Evolutionary conservation across 2,888 invertebrate genomes (phyloP).

Genomic region (Branchellion lobata): DNA sequence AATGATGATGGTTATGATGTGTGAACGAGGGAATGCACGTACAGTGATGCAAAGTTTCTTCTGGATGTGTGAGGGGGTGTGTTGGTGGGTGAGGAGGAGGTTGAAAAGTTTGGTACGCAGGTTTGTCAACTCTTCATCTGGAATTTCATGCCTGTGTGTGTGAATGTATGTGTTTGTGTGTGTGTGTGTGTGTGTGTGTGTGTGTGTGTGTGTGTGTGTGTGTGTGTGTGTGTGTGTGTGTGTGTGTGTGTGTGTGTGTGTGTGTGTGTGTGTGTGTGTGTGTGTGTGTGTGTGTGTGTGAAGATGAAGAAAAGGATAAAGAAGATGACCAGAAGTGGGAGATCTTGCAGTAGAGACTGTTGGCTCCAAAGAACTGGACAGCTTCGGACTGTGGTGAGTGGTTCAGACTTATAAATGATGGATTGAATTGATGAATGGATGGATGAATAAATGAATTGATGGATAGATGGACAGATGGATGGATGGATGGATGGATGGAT

Average conservation of each 20-base stretch:
- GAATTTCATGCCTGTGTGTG: not conserved
- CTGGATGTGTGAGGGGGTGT: not conserved
- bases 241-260: constrained; percentile 25
- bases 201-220: constrained; percentile 25
- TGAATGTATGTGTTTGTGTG: not conserved
- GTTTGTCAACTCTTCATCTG: not conserved
- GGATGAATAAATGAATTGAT: too few relatives aligned
- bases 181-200: constrained; percentile 23
- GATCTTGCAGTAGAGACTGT: constrained; percentile 77
- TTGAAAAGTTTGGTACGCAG: not conserved
- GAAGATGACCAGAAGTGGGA: constrained; percentile 76
- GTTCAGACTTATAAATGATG: not conserved
- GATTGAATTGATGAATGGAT: not conserved
- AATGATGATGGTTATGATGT: not conserved
- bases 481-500: too few relatives aligned
- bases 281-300: too few relatives aligned
- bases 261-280: constrained; percentile 1
- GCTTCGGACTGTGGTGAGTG: constrained; percentile 72
- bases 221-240: constrained; percentile 22
- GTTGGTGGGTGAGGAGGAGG: not conserved
- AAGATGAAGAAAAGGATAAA: too few relatives aligned
- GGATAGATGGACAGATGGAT: too few relatives aligned
- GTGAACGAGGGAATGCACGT: too few relatives aligned
- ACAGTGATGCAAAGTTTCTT: too few relatives aligned
- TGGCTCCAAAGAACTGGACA: constrained; percentile 90